A percentile compares a stretch with the other conserved stretches of the same genome.
These are phyloP conservation scores for Drosophila busckii DNA, from an alignment of 1,140 invertebrate genomes.

Conservation along the genomic window DNA sequence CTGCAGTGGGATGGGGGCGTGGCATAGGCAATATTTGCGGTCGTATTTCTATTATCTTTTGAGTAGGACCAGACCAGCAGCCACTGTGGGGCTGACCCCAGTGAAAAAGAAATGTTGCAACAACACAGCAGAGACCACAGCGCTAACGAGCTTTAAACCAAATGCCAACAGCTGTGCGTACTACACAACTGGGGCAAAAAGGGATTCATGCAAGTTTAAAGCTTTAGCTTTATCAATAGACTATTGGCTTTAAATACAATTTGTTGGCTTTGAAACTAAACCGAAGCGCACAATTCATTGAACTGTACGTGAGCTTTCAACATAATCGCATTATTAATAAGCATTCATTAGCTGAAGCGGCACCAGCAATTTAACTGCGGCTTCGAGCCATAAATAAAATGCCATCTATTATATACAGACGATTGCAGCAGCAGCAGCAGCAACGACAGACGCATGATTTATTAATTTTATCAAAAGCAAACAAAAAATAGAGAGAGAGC, in stretches of 20 bases:
- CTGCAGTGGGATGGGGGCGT: too few relatives aligned
- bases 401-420: slow-evolving; percentile 57
- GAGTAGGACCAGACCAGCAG: slow-evolving; percentile 39
- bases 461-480: slow-evolving; percentile 57
- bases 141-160: slow-evolving; percentile 61
- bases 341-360: slow-evolving; percentile 67
- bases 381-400: slow-evolving; percentile 56
- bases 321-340: slow-evolving; percentile 65
- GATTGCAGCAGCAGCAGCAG: slow-evolving; percentile 28
- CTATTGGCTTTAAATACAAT: too few relatives aligned
- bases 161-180: slow-evolving; percentile 64
- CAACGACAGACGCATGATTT: slow-evolving; percentile 44
- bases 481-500: slow-evolving; percentile 6
- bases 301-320: not conserved
- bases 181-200: too few relatives aligned
- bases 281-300: not conserved
- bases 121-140: slow-evolving; percentile 7
- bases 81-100: slow-evolving; percentile 42
- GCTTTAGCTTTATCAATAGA: too few relatives aligned
- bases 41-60: slow-evolving; percentile 59
- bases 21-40: slow-evolving; percentile 53
- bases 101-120: slow-evolving; percentile 36
- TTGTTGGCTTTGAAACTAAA: slow-evolving; percentile 7
- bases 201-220: too few relatives aligned
- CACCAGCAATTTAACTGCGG: slow-evolving; percentile 9